Percentiles rank a stretch among this genome's conserved stretches.
These are phyloP conservation scores for Vidua chalybeata DNA, from an alignment of 2,113 vertebrate genomes.

Conservation along the genomic window DNA sequence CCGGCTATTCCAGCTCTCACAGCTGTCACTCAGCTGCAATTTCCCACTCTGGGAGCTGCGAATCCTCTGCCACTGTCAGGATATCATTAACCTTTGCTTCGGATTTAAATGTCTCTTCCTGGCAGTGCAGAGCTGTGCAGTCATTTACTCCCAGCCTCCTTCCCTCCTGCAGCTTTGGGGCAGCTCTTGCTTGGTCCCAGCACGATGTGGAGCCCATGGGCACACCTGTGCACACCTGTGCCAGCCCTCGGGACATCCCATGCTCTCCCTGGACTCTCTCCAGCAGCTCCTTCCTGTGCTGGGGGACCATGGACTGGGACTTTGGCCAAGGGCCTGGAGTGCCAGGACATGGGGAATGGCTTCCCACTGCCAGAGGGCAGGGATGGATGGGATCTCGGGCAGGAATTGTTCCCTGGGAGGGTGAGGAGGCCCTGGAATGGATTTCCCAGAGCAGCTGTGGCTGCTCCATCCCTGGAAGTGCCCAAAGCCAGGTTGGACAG, in stretches of 20 bases:
- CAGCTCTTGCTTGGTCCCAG: neutral
- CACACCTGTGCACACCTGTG: neutral
- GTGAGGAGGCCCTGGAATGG: neutral
- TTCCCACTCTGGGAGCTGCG: neutral
- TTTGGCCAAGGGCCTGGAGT: neutral
- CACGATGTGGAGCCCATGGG: fast-evolving
- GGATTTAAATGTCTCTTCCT: neutral
- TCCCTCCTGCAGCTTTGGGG: neutral
- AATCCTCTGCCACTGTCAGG: neutral
- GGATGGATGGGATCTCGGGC: neutral
- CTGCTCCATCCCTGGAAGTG: neutral
- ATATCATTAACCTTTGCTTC: slow-evolving; percentile 33
- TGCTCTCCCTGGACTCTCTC: neutral
- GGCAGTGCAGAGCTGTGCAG: neutral
- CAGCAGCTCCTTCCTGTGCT: neutral
- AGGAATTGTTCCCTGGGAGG: neutral
- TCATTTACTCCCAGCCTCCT: neutral
- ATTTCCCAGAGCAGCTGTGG: neutral
- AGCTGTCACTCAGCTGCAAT: neutral
- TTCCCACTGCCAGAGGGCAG: neutral
- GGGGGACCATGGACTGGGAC: too few relatives aligned
- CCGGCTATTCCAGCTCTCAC: neutral
- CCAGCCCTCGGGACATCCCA: neutral
- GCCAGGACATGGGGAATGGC: neutral
- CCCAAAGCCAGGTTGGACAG: neutral